These are phyloP conservation scores for Drosophila melanosoma DNA, from an alignment of 2,888 invertebrate species.

Conservation along the genomic window DNA sequence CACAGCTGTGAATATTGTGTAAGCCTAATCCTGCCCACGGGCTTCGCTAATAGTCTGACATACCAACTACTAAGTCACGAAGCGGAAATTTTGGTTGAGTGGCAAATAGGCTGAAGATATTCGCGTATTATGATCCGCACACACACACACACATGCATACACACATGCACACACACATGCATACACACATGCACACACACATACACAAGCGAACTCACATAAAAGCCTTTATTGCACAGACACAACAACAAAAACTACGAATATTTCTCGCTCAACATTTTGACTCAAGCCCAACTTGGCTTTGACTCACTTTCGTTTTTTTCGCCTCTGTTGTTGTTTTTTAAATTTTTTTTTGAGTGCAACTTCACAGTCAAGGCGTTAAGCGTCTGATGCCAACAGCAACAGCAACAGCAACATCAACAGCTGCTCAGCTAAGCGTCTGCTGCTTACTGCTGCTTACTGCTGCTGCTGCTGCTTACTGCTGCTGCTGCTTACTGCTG, in stretches of 20 bases:
- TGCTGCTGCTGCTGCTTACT: neutral
- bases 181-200: neutral
- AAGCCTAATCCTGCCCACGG: conserved; percentile 63
- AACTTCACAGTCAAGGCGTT: conserved; percentile 57
- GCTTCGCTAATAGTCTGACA: conserved; percentile 5
- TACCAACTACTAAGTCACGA: conserved; percentile 44
- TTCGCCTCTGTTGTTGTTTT: conserved; percentile 4
- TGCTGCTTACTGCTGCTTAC: conserved; percentile 14
- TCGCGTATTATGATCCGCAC: conserved; percentile 32
- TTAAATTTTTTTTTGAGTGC: conserved; percentile 40
- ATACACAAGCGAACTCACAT: neutral
- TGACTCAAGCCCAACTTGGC: conserved; percentile 38
- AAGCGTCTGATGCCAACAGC: conserved; percentile 46
- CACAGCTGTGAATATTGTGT: conserved; percentile 45
- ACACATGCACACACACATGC: neutral
- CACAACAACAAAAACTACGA: neutral
- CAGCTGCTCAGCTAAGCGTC: conserved; percentile 30
- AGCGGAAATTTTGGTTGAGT: conserved; percentile 65
- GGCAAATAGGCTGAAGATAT: conserved; percentile 30
- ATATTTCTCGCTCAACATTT: conserved; percentile 60
- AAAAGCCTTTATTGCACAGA: conserved; percentile 26
- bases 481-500: conserved; percentile 21
- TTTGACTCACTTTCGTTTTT: conserved; percentile 73
- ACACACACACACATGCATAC: neutral
- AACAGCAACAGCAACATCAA: conserved; percentile 26